Evolutionary conservation across 1,140 invertebrate species (phyloP).

Genomic region (Laupala kohalensis): DNA sequence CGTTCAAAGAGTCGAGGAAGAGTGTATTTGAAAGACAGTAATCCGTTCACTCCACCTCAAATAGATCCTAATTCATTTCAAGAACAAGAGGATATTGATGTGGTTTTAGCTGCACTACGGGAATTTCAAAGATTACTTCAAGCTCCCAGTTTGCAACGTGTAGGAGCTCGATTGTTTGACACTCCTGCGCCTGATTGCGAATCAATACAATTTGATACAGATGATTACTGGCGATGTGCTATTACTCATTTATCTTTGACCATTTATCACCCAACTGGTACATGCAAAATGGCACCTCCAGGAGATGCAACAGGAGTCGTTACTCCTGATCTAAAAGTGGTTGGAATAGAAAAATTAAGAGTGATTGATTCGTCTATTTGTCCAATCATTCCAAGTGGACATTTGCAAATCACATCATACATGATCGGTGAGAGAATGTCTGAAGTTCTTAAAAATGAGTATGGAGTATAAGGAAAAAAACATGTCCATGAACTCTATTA

Average conservation of each 20-base stretch:
- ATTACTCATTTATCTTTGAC: not conserved
- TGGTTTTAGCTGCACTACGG: not conserved
- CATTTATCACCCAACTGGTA: conserved; percentile 10
- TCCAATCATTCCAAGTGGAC: conserved; percentile 24
- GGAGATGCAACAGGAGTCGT: conserved; percentile 10
- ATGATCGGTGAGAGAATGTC: conserved; percentile 35
- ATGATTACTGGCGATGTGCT: not conserved
- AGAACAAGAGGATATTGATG: not conserved
- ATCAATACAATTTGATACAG: not conserved
- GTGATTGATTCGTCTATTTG: conserved; percentile 31
- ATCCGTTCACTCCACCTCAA: not conserved
- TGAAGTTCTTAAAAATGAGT: conserved; percentile 29
- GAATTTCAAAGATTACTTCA: not conserved
- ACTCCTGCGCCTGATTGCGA: not conserved
- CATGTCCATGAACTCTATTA: too few relatives aligned
- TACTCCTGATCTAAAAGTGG: conserved; percentile 18
- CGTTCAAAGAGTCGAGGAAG: not conserved
- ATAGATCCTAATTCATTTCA: not conserved
- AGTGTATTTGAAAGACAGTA: not conserved
- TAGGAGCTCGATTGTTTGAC: not conserved
- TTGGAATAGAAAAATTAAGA: conserved; percentile 23
- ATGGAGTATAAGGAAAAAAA: too few relatives aligned
- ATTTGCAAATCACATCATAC: conserved; percentile 21
- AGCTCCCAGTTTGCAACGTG: not conserved
- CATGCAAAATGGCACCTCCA: conserved; percentile 14